A percentile compares a stretch with the other conserved stretches of the same genome.
Conservation (phyloP, 2,888 invertebrate genomes). For the Dolichomitus sp. region DNA sequence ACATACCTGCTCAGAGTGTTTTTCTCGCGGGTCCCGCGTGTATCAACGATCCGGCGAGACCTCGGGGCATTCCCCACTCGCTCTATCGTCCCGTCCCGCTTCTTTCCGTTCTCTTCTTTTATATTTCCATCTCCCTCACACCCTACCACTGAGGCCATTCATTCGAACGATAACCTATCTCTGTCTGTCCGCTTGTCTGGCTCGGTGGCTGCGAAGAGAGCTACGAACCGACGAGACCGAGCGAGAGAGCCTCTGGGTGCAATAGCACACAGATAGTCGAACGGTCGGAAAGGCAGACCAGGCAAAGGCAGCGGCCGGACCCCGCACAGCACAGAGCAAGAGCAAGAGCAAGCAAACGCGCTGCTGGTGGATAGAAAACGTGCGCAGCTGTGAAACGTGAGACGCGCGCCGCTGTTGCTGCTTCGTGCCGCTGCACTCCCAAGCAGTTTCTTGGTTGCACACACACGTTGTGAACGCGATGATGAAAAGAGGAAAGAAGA, state of each 20-base stretch:
- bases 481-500: constrained; percentile 15
- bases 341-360: constrained; percentile 12
- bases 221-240: constrained; percentile 48
- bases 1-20: neutral
- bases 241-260: constrained; percentile 28
- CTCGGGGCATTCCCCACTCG: constrained; percentile 25
- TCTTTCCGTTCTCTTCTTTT: constrained; percentile 10
- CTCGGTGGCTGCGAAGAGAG: constrained; percentile 49
- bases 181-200: constrained; percentile 52
- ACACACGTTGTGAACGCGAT: constrained; percentile 40
- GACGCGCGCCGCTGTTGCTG: constrained; percentile 66
- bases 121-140: constrained; percentile 22
- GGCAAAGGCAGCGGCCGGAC: neutral
- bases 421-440: constrained; percentile 65
- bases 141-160: constrained; percentile 28
- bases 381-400: constrained; percentile 77
- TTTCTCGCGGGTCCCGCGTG: constrained; percentile 17
- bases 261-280: constrained; percentile 30
- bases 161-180: constrained; percentile 43
- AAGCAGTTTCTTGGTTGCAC: constrained; percentile 36
- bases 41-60: constrained; percentile 14
- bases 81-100: neutral
- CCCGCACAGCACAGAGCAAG: neutral
- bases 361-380: constrained; percentile 38
- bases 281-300: constrained; percentile 6